Conservation (phyloP, 2,797 vertebrate species). For the Parauchenoglanis ngamensis region DNA sequence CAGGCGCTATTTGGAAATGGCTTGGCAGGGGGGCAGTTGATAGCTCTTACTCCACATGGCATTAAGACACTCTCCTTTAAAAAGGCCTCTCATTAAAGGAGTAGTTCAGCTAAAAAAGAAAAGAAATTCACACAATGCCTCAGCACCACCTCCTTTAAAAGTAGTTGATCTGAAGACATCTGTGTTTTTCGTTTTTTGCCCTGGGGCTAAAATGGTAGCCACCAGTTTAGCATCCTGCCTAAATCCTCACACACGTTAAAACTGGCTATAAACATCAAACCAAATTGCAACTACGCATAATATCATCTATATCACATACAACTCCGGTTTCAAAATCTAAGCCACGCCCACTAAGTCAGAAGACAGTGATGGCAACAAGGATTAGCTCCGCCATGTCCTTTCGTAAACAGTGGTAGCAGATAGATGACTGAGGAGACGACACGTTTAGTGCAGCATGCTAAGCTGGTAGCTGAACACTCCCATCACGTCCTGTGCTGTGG, state of each 20-base stretch:
- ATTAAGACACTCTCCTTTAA: constrained; percentile 24
- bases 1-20: constrained; percentile 37
- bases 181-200: not conserved
- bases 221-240: not conserved
- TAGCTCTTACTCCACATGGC: constrained; percentile 58
- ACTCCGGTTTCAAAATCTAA: not conserved
- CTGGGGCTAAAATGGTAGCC: not conserved
- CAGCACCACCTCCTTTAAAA: not conserved
- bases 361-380: not conserved
- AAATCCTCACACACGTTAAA: not conserved
- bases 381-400: not conserved
- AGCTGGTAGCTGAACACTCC: not conserved
- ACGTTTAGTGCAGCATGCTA: not conserved
- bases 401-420: not conserved
- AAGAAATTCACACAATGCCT: not conserved
- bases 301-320: not conserved
- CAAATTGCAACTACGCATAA: not conserved
- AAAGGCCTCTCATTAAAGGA: constrained; percentile 7
- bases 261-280: too few species aligned
- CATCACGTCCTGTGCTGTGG: not conserved
- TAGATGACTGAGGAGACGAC: not conserved
- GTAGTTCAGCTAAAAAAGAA: not conserved
- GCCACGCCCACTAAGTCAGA: not conserved
- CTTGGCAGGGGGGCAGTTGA: constrained; percentile 25
- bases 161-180: not conserved